These are phyloP conservation scores for Metallyticus violacea DNA, from an alignment of 2,888 invertebrate genomes.

Conservation along the genomic window DNA sequence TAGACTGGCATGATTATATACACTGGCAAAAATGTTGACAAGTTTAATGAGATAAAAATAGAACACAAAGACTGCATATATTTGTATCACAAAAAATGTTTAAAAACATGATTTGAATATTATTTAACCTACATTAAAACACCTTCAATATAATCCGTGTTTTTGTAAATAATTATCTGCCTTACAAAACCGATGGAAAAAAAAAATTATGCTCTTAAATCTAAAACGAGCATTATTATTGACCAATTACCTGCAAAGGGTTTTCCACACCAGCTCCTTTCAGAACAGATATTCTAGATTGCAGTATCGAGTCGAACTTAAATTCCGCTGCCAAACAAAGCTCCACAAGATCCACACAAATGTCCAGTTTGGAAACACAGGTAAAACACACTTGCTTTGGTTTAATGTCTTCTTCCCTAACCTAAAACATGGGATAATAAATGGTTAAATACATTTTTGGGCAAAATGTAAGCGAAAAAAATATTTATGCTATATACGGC, in stretches of 20 bases:
- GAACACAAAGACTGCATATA: too few species aligned
- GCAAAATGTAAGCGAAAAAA: not conserved
- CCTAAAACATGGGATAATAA: not conserved
- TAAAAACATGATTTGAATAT: too few species aligned
- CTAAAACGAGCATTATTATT: too few species aligned
- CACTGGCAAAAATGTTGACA: too few species aligned
- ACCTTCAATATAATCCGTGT: too few species aligned
- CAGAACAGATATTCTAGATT: conserved; percentile 26
- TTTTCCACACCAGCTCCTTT: conserved; percentile 10
- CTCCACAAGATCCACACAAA: conserved; percentile 44
- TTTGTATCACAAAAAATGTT: too few species aligned
- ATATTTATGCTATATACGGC: not conserved
- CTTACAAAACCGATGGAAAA: too few species aligned
- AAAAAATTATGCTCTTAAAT: too few species aligned
- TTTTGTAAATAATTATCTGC: too few species aligned
- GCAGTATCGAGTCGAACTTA: conserved; percentile 43
- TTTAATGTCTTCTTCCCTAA: conserved; percentile 36
- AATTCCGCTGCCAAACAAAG: conserved; percentile 43
- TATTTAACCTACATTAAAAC: too few species aligned
- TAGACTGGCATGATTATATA: too few species aligned
- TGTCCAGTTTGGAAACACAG: conserved; percentile 45
- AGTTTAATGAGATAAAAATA: too few species aligned
- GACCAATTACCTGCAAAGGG: not conserved
- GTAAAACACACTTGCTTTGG: conserved; percentile 46
- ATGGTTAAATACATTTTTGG: not conserved